Evolutionary conservation across 2,113 vertebrate species (phyloP), one percentile per base, ranked within the genome.

Genomic region (Gambusia holbrooki): DNA sequence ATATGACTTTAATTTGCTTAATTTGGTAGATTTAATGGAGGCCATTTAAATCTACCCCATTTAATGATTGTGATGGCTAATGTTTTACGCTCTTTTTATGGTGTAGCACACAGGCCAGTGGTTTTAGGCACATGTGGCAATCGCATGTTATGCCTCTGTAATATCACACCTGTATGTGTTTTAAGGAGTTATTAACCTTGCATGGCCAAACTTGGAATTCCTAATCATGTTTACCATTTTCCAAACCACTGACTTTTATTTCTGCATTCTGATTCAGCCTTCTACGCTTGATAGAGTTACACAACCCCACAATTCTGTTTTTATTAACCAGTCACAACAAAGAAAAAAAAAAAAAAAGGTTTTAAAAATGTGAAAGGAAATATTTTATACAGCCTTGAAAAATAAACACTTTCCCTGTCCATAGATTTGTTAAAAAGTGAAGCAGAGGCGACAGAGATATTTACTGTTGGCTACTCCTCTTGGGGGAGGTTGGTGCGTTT

Each of bases 311-410:
- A 74, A 80, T 76, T 84, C 77, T 77, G 15, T 77, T 81, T 70
- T 69, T 63, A 86, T 83, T 61, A 81, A 81, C 35, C 60, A 29
- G 64, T 77, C 51, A 67, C 73, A 51, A 37, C 73, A 74, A 76
- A 4, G 11, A 35, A 80, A 62, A 4, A 35, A 35, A 80, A 62
- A 71, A 3, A 35, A 65, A 33, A n/a, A 30, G 32, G 19, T 71
- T 85, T 91, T 88, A 80, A 74, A 86, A 89, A 71, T 83, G 89
- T 88, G 87, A 91, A 91, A 93, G 85, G 77, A 76, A 81, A 88
- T 83, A 87, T 87, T 77, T 91, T 91, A 87, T 87, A 90, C 80
- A 79, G 66, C 77, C 72, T 87, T 62, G 83, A 87, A 66, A 92
- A 84, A 85, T 73, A 88, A 88, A 89, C 77, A 90, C 74, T 61